phyloP scores from a whole-genome alignment of 2,888 invertebrate species.

The Anagyrus pseudococci region DNA sequence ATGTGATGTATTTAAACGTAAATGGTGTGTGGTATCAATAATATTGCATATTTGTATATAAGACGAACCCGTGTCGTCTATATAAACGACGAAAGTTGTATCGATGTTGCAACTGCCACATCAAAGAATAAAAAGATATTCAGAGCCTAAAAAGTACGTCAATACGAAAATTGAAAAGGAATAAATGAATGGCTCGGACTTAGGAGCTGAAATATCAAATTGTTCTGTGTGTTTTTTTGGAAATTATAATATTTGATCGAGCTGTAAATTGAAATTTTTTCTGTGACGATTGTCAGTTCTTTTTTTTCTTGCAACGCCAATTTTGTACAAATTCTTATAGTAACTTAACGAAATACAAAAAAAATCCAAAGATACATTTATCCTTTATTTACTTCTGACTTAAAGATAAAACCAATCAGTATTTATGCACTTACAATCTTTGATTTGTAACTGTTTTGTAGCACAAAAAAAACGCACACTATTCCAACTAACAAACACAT shows the following conservation, averaged over 20 bases:
- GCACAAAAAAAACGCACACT: too few relatives aligned
- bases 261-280: slow-evolving; percentile 8
- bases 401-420: slow-evolving; percentile 12
- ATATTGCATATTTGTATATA: slow-evolving; percentile 35
- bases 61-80: slow-evolving; percentile 21
- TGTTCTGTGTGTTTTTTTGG: slow-evolving; percentile 4
- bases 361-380: slow-evolving; percentile 13
- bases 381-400: slow-evolving; percentile 9
- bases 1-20: slow-evolving; percentile 62
- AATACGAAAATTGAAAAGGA: neutral
- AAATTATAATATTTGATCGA: slow-evolving; percentile 5
- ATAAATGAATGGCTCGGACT: neutral
- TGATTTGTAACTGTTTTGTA: slow-evolving; percentile 8
- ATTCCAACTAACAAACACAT: too few relatives aligned
- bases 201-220: neutral
- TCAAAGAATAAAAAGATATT: neutral
- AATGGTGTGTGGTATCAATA: slow-evolving; percentile 58
- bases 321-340: slow-evolving; percentile 22
- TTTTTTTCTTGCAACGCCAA: slow-evolving; percentile 10
- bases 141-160: too few relatives aligned
- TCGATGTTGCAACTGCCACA: slow-evolving; percentile 23
- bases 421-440: slow-evolving; percentile 14
- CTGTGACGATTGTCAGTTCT: neutral
- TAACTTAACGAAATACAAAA: slow-evolving; percentile 20
- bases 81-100: slow-evolving; percentile 23